Conservation (phyloP, 2,113 vertebrate genomes). For the Rhabdomys dilectus region DNA sequence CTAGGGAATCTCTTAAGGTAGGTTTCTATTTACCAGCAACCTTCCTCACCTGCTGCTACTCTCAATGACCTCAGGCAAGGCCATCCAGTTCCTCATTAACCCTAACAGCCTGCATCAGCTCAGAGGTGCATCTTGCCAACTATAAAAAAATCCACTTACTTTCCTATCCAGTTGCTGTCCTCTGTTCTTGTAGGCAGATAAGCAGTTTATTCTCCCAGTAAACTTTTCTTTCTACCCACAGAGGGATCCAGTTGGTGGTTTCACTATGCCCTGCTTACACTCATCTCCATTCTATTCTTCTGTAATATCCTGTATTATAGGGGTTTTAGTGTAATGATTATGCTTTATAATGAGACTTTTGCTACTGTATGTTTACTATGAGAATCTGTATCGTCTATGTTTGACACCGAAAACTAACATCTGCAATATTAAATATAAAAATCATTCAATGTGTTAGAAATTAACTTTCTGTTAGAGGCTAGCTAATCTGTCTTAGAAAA, state of each 20-base stretch:
- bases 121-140: not conserved
- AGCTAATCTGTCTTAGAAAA: not conserved
- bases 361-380: not conserved
- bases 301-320: not conserved
- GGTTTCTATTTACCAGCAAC: not conserved
- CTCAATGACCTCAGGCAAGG: not conserved
- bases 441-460: not conserved
- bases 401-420: not conserved
- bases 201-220: not conserved
- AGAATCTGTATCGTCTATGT: not conserved
- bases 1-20: not conserved
- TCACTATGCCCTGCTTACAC: not conserved
- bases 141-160: not conserved
- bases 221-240: not conserved
- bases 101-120: not conserved
- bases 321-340: not conserved
- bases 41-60: not conserved
- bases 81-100: not conserved
- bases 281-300: not conserved
- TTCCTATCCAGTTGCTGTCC: not conserved
- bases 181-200: not conserved
- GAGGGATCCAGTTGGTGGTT: not conserved
- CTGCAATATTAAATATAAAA: not conserved
- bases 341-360: not conserved
- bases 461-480: conserved; percentile 34